A percentile compares a stretch with the other conserved stretches of the same genome.
Evolutionary conservation across 2,797 vertebrate species (phyloP).

Genomic region (Cryptoprocta ferox): DNA sequence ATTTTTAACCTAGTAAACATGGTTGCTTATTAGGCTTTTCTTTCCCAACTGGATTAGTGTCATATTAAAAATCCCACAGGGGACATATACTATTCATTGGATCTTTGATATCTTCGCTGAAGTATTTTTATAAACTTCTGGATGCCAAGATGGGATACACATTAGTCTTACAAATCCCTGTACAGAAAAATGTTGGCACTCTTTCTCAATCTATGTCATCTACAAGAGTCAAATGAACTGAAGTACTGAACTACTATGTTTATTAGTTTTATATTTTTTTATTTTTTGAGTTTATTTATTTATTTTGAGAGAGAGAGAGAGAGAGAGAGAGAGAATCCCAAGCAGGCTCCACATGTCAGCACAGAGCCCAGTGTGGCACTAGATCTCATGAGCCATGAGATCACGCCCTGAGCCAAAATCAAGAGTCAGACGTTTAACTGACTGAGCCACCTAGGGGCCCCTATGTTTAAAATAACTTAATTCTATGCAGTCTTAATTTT

Average conservation of each 20-base stretch:
- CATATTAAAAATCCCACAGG: neutral
- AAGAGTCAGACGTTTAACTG: too few relatives aligned
- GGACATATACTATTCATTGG: neutral
- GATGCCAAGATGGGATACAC: neutral
- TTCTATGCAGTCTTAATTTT: neutral
- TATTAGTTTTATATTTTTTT: neutral
- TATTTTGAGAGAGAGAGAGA: too few relatives aligned
- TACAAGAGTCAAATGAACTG: neutral
- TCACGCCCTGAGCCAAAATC: too few relatives aligned
- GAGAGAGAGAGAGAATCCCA: too few relatives aligned
- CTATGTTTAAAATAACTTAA: neutral
- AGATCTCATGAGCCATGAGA: too few relatives aligned
- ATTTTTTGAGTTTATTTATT: too few relatives aligned
- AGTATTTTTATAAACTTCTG: neutral
- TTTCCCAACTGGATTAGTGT: neutral
- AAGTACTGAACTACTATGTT: neutral
- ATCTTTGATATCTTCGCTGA: neutral
- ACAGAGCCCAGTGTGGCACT: too few relatives aligned
- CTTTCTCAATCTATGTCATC: neutral
- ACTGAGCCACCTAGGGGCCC: too few relatives aligned
- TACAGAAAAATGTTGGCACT: neutral
- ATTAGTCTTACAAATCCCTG: neutral
- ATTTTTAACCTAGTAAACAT: conserved; percentile 37
- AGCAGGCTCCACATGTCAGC: too few relatives aligned
- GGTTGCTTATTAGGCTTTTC: neutral